Evolutionary conservation across 2,797 vertebrate genomes (phyloP), one percentile per base, ranked within the genome.

Genomic region (Sebastes nivosus): DNA sequence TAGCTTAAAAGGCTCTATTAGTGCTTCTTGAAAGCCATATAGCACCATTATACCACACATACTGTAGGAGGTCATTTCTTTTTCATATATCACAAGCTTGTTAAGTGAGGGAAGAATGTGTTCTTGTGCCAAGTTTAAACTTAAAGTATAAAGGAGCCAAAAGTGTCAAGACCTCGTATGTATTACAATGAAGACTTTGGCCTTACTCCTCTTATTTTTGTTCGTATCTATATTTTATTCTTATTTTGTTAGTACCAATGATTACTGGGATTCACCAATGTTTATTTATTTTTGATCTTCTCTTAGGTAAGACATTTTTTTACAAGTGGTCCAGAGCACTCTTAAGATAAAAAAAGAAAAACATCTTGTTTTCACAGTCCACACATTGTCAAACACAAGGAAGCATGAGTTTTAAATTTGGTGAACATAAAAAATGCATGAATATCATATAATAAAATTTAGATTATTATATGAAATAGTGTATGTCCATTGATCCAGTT

Each of bases 1-100:
- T 80, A 86, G 87, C 89, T 89, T 86, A 72, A 78, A 81, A 72
- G 67, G 67, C 72, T 73, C 76, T 80, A 82, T 88, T 87, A 83
- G 76, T 82, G 72, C 82, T 88, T 81, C 69, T 88, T 89, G 81
- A 90, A 85, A 86, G 84, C 82, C 75, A 67, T 80, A 86, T 58
- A 82, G 58, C 70, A 46, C 67, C 78, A 74, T 87, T 79, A 81
- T 42, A 85, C 60, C 72, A 84, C 77, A 63, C 55, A 72, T 58
- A 54, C 38, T 30, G 65, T 50, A 80, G 67, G 58, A 81, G 86
- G 83, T 89, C 70, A 80, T 78, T 66, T 81, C n/a, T 65, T 77
- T 60, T 42, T 32, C 54, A 76, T 80, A 66, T 77, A 70, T 88
- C 71, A 70, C 65, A 80, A 82, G 76, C 69, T 13, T 61, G 8